Base-by-base conservation (phyloP, 1,140 invertebrate genomes). In the Stegodyphus dumicola region DNA sequence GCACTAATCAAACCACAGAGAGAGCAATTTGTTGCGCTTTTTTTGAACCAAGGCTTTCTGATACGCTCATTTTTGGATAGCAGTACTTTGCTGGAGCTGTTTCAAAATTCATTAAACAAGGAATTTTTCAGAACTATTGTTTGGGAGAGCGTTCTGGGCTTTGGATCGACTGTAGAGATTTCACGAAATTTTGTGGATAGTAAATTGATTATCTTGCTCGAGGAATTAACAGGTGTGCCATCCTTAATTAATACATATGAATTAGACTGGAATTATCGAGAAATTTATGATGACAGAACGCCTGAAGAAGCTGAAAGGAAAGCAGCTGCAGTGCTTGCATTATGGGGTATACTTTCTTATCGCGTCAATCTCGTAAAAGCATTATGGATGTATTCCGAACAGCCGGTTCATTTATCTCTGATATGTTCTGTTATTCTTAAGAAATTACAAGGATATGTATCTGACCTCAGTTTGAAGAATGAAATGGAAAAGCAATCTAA, bases 331-430 rank as follows among this genome's bases (percentile, higher is more conserved):
- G 87, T 87, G 11, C 67, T 89, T 11, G 56, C 87, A 13, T 86
- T 91, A 7, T 91, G 90, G 90, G 89, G 90, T 13, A 89, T 90
- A 17, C 87, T 91, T 64, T 86, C 87, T 51, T 79, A 88, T 53
- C 67, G 76, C 18, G 64, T 71, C 7, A 89, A 90, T 77, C 84
- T 92, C 18, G 90, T 90, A 0, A 90, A 91, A 87, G 87, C 90
- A 5, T 75, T 92, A 17, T 91, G 90, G 91, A 90, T 90, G 70
- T 87, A 89, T 66, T 89, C 90, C 51, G 90, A 91, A 71, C 90
- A 92, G 74, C 91, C 91, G 0, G 90, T 92, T 51, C 90, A 91
- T 51, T 86, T 92, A 56, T 90, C 91, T 60, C 87, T 92, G 0
- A 88, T 91, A 17, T 87, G 88, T 77, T 89, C 88, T 7, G 84